Percentiles rank a stretch among this genome's conserved stretches.
phyloP scores from a whole-genome alignment of 1,140 invertebrate species.

The Arion vulgaris region DNA sequence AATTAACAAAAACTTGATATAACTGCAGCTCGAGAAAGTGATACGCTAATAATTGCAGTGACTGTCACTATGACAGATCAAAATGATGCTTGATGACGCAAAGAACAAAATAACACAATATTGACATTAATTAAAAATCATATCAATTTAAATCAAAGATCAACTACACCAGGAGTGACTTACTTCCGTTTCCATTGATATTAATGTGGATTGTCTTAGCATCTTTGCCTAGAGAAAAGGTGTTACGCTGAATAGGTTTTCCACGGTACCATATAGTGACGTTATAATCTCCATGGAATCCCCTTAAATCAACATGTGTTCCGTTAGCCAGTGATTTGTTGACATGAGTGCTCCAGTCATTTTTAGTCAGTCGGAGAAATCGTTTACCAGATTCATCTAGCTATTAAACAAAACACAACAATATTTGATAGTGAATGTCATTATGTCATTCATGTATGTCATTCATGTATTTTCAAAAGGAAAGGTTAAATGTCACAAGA shows the following conservation, averaged over 20 bases:
- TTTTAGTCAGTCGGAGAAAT: slow-evolving; percentile 44
- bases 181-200: slow-evolving; percentile 19
- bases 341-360: slow-evolving; percentile 49
- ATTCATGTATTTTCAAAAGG: too few species aligned
- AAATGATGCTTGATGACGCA: too few species aligned
- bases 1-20: too few species aligned
- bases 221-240: slow-evolving; percentile 37
- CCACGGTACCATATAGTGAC: slow-evolving; percentile 46
- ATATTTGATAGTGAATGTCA: too few species aligned
- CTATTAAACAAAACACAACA: slow-evolving; percentile 30
- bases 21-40: too few species aligned
- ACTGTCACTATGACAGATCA: too few species aligned
- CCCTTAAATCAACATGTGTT: slow-evolving; percentile 32
- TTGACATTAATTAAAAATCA: too few species aligned
- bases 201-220: slow-evolving; percentile 14
- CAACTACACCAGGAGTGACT: not conserved
- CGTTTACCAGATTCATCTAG: slow-evolving; percentile 48
- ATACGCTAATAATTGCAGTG: too few species aligned
- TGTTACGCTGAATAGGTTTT: slow-evolving; percentile 37
- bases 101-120: too few species aligned
- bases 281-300: slow-evolving; percentile 54
- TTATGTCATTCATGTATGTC: too few species aligned
- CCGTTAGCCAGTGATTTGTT: slow-evolving; percentile 34
- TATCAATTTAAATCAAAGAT: too few species aligned
- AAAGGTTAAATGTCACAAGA: too few species aligned